Percentiles rank a stretch among this genome's conserved stretches.
Conservation (phyloP, 1,140 invertebrate genomes). For the Hesperophylax magnus region DNA sequence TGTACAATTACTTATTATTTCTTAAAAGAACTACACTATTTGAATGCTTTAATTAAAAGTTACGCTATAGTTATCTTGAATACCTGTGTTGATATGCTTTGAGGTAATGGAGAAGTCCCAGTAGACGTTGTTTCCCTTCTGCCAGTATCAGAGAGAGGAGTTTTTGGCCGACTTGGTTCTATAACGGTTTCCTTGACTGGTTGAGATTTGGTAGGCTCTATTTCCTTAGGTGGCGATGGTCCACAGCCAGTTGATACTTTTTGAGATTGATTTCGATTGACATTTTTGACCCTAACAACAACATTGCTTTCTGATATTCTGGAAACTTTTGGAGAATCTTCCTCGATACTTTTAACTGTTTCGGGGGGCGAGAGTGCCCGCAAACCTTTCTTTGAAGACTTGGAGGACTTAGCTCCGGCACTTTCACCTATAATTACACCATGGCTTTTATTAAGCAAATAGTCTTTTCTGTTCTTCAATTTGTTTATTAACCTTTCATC, state of each 20-base stretch:
- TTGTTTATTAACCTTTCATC: conserved; percentile 31
- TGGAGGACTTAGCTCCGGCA: conserved; percentile 40
- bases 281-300: conserved; percentile 45
- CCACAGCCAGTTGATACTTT: conserved; percentile 73
- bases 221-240: conserved; percentile 70
- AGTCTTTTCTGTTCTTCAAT: conserved; percentile 36
- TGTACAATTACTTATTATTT: not conserved
- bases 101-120: conserved; percentile 88
- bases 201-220: conserved; percentile 48
- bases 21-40: no score
- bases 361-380: conserved; percentile 34
- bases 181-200: conserved; percentile 9
- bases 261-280: conserved; percentile 55
- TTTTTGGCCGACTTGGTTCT: conserved; percentile 41
- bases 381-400: conserved; percentile 30
- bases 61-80: no score
- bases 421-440: conserved; percentile 55
- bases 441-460: conserved; percentile 45
- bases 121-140: conserved; percentile 69
- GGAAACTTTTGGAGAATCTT: conserved; percentile 19
- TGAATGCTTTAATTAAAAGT: no score
- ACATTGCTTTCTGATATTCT: conserved; percentile 48
- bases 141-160: conserved; percentile 52
- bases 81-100: conserved; percentile 90
- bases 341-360: conserved; percentile 30